Evolutionary conservation across 53 echinoderm and acorn worm species (phyloP).

Genomic region (Paelopatides confundens): DNA sequence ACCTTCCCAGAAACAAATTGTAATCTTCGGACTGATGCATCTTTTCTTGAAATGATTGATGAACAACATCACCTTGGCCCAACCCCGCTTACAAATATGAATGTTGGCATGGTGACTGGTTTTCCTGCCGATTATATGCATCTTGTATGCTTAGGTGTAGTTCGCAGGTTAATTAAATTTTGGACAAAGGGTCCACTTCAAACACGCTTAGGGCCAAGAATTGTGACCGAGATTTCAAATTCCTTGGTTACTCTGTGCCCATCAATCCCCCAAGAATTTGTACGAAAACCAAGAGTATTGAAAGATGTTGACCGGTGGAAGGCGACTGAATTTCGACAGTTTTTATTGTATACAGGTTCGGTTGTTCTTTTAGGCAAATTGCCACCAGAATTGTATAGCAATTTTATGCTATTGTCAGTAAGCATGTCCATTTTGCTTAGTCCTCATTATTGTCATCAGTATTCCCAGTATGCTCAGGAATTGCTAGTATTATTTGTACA

Average conservation of each 20-base stretch:
- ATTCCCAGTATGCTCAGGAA: conserved; percentile 63
- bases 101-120: conserved; percentile 12
- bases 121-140: conserved; percentile 54
- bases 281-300: conserved; percentile 53
- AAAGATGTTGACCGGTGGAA: conserved; percentile 67
- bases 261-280: conserved; percentile 28
- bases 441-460: conserved; percentile 20
- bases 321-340: conserved; percentile 65
- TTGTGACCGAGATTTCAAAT: not conserved
- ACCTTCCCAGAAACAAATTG: conserved; percentile 61
- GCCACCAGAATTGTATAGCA: conserved; percentile 17
- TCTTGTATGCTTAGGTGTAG: not conserved
- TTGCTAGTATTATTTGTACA: conserved; percentile 61
- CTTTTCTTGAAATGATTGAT: not conserved
- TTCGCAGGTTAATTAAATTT: too few species aligned
- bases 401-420: conserved; percentile 60
- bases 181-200: conserved; percentile 36
- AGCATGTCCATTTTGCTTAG: conserved; percentile 45
- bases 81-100: conserved; percentile 15
- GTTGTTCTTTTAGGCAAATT: conserved; percentile 45
- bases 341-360: conserved; percentile 66
- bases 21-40: conserved; percentile 51
- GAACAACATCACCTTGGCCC: conserved; percentile 3
- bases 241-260: not conserved
- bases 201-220: conserved; percentile 5